A percentile compares a stretch with the other conserved stretches of the same genome.
Evolutionary conservation across 2,113 vertebrate genomes (phyloP).

Genomic region (Solea senegalensis): DNA sequence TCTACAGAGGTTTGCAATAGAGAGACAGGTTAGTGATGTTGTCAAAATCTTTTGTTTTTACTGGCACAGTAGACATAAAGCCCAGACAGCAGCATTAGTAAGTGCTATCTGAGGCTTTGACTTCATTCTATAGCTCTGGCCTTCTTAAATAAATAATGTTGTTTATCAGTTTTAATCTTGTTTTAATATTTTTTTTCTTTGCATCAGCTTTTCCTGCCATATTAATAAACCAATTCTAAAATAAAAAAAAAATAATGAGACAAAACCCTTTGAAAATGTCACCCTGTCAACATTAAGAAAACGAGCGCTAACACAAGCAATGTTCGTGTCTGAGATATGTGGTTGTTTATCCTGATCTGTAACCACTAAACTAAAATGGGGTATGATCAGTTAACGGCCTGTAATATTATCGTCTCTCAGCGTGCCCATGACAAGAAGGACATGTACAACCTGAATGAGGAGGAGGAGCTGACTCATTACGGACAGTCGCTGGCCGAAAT

Average conservation of each 20-base stretch:
- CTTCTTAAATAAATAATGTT: neutral
- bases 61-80: neutral
- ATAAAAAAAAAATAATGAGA: too few species aligned
- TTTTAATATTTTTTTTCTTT: neutral
- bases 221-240: too few species aligned
- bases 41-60: neutral
- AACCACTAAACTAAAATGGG: neutral
- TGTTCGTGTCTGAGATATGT: neutral
- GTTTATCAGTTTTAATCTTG: neutral
- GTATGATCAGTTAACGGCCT: neutral
- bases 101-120: neutral
- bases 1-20: conserved; percentile 89
- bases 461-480: conserved; percentile 95
- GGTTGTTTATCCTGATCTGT: neutral
- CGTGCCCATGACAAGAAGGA: conserved; percentile 87
- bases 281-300: too few species aligned
- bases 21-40: conserved; percentile 88
- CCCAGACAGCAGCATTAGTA: too few species aligned
- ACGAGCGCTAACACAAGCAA: neutral
- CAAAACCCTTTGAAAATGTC: too few species aligned
- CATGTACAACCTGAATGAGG: conserved; percentile 94
- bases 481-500: conserved; percentile 96
- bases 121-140: neutral
- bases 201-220: too few species aligned
- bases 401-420: conserved; percentile 68